A percentile compares a stretch with the other conserved stretches of the same genome.
These are phyloP conservation scores for Drosophila rhopaloa DNA, from an alignment of 1,140 invertebrate species.

Conservation along the genomic window DNA sequence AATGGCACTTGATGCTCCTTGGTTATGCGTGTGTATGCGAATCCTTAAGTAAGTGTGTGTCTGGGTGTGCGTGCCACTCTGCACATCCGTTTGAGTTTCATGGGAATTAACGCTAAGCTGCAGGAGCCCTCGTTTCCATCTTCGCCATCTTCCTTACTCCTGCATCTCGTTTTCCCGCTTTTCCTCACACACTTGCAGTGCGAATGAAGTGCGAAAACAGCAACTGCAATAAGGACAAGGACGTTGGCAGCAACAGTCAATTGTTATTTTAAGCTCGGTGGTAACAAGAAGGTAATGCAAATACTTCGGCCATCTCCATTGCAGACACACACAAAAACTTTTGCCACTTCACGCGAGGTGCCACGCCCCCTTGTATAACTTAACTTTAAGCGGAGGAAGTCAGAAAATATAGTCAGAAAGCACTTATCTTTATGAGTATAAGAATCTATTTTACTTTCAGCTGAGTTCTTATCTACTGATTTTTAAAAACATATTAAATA, in stretches of 20 bases:
- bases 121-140: constrained; percentile 32
- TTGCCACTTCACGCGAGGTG: constrained; percentile 30
- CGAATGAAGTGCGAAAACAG: constrained; percentile 32
- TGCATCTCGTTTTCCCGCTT: constrained; percentile 15
- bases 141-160: constrained; percentile 7
- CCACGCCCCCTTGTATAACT: constrained; percentile 21
- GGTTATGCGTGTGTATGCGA: constrained; percentile 29
- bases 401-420: too few species aligned
- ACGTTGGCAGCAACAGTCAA: constrained; percentile 43
- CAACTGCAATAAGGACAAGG: neutral
- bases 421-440: too few species aligned
- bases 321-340: constrained; percentile 21
- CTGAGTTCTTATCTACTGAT: too few species aligned
- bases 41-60: constrained; percentile 14
- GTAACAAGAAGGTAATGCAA: constrained; percentile 70
- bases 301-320: constrained; percentile 30
- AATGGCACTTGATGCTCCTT: constrained; percentile 77
- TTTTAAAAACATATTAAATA: too few species aligned
- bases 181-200: constrained; percentile 31
- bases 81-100: constrained; percentile 58
- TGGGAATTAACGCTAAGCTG: constrained; percentile 79
- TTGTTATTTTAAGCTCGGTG: constrained; percentile 58
- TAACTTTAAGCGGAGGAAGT: neutral
- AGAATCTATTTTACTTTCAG: too few species aligned
- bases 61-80: constrained; percentile 29